Conservation (phyloP, 2,888 invertebrate genomes). For the Deilephila elpenor region DNA sequence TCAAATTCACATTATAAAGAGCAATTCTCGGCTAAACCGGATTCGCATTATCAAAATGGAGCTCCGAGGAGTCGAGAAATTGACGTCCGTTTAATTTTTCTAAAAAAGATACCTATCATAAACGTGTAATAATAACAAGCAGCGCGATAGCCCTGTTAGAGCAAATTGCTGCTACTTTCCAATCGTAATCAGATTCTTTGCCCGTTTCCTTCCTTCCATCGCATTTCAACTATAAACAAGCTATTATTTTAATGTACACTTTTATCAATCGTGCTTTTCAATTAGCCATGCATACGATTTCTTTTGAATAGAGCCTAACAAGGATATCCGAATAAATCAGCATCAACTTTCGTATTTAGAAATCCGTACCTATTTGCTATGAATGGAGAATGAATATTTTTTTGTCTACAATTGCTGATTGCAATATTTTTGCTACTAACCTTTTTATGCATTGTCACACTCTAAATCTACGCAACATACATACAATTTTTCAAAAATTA, state of each 20-base stretch:
- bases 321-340: slow-evolving; percentile 9
- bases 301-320: not conserved
- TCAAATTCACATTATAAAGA: not conserved
- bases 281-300: not conserved
- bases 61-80: not conserved
- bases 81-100: slow-evolving; percentile 36
- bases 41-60: slow-evolving; percentile 8
- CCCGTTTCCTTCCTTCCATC: slow-evolving; percentile 35
- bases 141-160: slow-evolving; percentile 58
- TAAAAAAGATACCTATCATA: slow-evolving; percentile 54
- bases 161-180: slow-evolving; percentile 60
- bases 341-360: not conserved
- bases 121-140: slow-evolving; percentile 51
- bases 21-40: not conserved
- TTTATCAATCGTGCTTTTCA: not conserved
- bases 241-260: not conserved
- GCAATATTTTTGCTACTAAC: too few relatives aligned
- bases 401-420: too few relatives aligned
- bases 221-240: slow-evolving; percentile 15
- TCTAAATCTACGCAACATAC: too few relatives aligned
- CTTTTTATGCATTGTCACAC: too few relatives aligned
- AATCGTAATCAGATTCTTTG: slow-evolving; percentile 48
- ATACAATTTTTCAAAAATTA: too few relatives aligned
- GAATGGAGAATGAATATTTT: not conserved
- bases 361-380: not conserved